Conservation (phyloP, 2,797 vertebrate genomes). For the Dendrocincla fuliginosa region DNA sequence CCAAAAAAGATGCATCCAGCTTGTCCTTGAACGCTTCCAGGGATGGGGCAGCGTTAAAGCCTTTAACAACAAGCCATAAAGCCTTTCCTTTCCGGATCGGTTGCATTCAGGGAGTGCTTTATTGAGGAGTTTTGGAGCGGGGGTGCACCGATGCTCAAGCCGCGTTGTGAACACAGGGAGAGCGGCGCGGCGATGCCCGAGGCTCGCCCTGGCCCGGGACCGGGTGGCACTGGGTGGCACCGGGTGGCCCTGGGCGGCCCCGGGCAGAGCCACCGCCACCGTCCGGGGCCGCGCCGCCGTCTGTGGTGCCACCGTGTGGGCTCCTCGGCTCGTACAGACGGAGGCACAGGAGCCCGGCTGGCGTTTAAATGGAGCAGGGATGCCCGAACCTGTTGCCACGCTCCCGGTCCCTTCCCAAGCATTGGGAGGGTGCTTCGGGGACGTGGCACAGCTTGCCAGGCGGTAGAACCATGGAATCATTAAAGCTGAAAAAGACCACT, state of each 20-base stretch:
- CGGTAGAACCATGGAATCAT: accelerated
- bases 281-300: neutral
- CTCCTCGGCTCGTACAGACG: neutral
- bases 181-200: accelerated
- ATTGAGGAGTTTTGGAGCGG: accelerated
- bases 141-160: accelerated
- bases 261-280: no score
- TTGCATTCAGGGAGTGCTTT: accelerated
- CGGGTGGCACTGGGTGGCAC: neutral
- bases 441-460: accelerated
- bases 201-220: accelerated
- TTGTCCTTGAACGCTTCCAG: neutral
- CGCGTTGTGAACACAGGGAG: accelerated
- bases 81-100: accelerated
- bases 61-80: neutral
- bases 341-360: accelerated
- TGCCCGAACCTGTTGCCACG: accelerated
- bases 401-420: neutral
- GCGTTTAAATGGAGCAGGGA: accelerated
- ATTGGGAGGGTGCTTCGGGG: accelerated
- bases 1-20: neutral
- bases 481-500: neutral
- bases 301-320: constrained; percentile 51
- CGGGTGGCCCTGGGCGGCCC: neutral
- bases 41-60: accelerated